Evolutionary conservation across 1,140 invertebrate genomes (phyloP), one percentile per base, ranked within the genome.

Genomic region (Tribolium madens): DNA sequence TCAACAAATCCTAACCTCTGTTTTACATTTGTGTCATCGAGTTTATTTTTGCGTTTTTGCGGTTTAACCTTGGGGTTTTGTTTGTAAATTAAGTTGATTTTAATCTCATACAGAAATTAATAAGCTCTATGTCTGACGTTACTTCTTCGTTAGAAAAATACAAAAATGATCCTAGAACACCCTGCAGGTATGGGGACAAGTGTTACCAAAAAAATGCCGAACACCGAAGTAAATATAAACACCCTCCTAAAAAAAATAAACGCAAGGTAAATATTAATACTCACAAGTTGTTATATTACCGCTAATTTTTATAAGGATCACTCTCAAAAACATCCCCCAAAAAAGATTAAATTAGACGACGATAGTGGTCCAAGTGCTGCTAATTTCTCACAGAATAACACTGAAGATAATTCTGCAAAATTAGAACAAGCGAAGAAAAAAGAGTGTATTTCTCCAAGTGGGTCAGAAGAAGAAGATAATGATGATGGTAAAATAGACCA

Each of bases 141-240:
- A 26, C 3, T 3, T 26, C 21, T 26, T 3, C 21, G 21, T 9
- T 42, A 4, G 52, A 73, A 42, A 36, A 80, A 52, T 82, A 80
- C 12, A 73, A 78, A 9, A 73, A 87, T 18, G 90, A 91, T 83
- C 47, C 81, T 0, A 83, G 89, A 81, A 86, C 85, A 9, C 79
- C 86, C 3, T 97, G 95, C 86, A 92, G 93, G 87, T 96, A 95
- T 84, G 93, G 93, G 33, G 85, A 81, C 13, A 91, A 92, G 80
- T 97, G 95, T 86, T 97, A 96, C 86, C 93, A 95, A 83, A 95
- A 93, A 85, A 97, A 96, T 89, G 86, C 90, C 6, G 87, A 88
- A 0, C 95, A 97, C 88, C 87, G 91, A 46, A 86, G 90, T 74
- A 91, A 92, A 82, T 97, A 91, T 75, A 93, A 93, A 86, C 95